Base-by-base conservation (phyloP, 2,888 invertebrate species). In the Mimumesa dahlbomi region DNA sequence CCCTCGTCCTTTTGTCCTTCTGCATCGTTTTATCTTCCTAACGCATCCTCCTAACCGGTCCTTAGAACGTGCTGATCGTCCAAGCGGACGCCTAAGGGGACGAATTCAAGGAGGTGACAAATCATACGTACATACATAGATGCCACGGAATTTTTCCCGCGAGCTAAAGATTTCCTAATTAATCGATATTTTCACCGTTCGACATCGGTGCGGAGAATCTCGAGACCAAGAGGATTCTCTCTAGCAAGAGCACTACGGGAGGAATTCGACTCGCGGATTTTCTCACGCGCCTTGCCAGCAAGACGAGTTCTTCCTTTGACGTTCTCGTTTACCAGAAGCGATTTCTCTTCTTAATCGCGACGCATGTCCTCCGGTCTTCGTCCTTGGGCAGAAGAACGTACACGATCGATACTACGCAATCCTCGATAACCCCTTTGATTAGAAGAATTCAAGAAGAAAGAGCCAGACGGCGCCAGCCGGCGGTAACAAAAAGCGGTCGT, bases 361-460 rank as follows among this genome's bases (percentile, higher is more conserved):
- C 56, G 50, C 43, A 58, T 54, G 67, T 74, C 75, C 64, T 75
- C 71, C 64, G 21, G 21, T 45, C 40, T 48, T 40, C 75, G 75
- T 75, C 75, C 75, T 75, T 75, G 75, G 71, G 18, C 25, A 25
- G 31, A 25, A 31, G 71, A 64, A 71, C 71, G 62, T 67, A 67
- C 29, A 25, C 62, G 67, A 75, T 62, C 67, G 64, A 64, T 50
- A 49, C 53, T 59, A 56, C 71, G 75, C 75, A 62, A 75, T 71
- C 58, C 54, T 54, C 73, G 75, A 79, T 79, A 78, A 67, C 68
- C 75, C 70, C 78, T 66, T 69, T 73, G 76, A 79, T 79, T 73
- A 76, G 74, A 75, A 76, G 74, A 79, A 79, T 79, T 56, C 72
- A 79, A 58, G 53, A 74, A 79, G 75, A 72, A 75, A 69, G 53